Conservation (phyloP, 2,888 invertebrate genomes). For the Lysandra bellargus region DNA sequence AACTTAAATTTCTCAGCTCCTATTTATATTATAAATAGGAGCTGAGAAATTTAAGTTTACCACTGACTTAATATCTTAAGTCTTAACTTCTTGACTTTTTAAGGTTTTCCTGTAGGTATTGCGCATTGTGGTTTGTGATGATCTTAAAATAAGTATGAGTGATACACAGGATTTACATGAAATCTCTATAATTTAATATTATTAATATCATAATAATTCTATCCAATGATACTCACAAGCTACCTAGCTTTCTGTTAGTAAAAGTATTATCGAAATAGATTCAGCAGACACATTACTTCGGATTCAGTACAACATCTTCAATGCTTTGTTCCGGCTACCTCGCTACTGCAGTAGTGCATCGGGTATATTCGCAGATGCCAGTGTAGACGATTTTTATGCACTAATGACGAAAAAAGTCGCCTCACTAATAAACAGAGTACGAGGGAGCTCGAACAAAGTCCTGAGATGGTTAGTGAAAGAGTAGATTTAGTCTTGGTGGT, state of each 20-base stretch:
- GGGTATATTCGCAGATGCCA: too few relatives aligned
- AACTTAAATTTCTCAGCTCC: neutral
- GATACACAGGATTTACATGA: neutral
- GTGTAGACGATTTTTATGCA: too few relatives aligned
- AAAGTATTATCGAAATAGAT: neutral
- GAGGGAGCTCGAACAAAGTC: too few relatives aligned
- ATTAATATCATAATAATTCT: neutral
- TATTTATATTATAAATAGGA: neutral
- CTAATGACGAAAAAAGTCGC: too few relatives aligned
- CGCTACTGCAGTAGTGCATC: too few relatives aligned
- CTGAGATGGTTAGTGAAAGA: too few relatives aligned
- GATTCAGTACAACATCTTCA: too few relatives aligned
- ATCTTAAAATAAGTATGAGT: neutral
- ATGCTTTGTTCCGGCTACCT: too few relatives aligned
- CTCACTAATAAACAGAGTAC: too few relatives aligned
- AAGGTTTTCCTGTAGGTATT: neutral
- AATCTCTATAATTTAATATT: neutral
- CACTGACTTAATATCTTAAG: neutral
- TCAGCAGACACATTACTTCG: neutral
- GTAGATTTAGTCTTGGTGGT: too few relatives aligned
- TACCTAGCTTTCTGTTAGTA: neutral
- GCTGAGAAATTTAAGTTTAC: neutral
- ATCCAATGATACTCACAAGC: neutral
- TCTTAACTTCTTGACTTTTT: neutral
- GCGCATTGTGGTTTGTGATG: neutral